Conservation (phyloP, 2,888 invertebrate genomes). For the Orthosia incerta region DNA sequence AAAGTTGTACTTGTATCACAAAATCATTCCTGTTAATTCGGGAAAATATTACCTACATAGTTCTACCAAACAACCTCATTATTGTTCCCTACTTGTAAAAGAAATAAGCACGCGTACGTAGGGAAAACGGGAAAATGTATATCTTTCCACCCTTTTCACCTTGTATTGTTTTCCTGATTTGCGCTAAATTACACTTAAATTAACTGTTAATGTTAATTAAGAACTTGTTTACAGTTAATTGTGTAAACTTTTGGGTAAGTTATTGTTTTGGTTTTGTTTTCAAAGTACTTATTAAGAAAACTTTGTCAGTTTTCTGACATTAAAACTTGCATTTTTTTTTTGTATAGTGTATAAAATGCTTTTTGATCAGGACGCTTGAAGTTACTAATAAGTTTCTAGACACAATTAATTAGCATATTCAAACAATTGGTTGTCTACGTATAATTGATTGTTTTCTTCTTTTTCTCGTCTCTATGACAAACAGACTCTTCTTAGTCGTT, state of each 20-base stretch:
- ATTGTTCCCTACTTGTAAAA: background rate
- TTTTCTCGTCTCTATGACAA: too few species aligned
- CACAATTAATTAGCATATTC: too few species aligned
- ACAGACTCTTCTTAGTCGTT: too few species aligned
- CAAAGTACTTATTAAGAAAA: background rate
- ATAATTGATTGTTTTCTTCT: too few species aligned
- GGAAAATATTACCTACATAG: background rate
- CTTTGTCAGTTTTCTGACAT: too few species aligned
- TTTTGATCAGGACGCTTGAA: too few species aligned
- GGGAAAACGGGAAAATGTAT: background rate
- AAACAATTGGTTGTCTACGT: too few species aligned
- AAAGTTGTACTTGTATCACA: too few species aligned
- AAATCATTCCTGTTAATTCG: too few species aligned
- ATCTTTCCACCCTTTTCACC: constrained; percentile 1
- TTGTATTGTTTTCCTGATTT: constrained; percentile 16
- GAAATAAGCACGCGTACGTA: background rate
- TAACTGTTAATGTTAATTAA: constrained; percentile 10
- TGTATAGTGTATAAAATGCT: too few species aligned
- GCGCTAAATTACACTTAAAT: background rate
- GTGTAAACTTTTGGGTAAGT: background rate
- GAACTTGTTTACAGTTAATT: constrained; percentile 12
- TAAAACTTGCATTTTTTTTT: too few species aligned
- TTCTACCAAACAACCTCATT: background rate
- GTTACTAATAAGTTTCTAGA: too few species aligned
- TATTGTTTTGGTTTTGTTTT: background rate